Conservation (phyloP, 2,113 vertebrate species). For the Myrmecophaga tridactyla region DNA sequence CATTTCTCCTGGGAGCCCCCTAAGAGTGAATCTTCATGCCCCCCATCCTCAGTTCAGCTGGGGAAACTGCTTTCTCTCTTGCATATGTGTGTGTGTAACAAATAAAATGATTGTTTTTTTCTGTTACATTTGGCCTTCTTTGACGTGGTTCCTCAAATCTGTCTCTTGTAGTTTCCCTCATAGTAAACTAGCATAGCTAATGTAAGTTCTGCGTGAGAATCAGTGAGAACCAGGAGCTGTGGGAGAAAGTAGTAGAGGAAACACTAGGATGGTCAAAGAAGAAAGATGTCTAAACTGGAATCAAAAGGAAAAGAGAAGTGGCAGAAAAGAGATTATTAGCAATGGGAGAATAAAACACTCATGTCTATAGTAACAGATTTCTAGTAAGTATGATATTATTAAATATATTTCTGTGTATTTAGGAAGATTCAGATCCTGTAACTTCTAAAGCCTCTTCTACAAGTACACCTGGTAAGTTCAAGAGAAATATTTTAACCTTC, state of each 20-base stretch:
- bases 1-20: not conserved
- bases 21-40: not conserved
- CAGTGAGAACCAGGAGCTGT: accelerated
- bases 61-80: not conserved
- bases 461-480: constrained; percentile 94
- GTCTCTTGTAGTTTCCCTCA: accelerated
- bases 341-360: not conserved
- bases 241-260: too few species aligned
- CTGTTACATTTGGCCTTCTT: not conserved
- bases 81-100: not conserved
- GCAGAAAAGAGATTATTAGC: not conserved
- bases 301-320: not conserved
- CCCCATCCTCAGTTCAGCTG: not conserved
- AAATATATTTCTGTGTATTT: constrained; percentile 57
- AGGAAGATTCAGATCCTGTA: constrained; percentile 94
- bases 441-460: constrained; percentile 92
- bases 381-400: not conserved
- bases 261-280: not conserved
- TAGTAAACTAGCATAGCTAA: not conserved
- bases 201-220: not conserved
- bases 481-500: not conserved
- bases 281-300: too few species aligned
- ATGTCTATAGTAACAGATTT: not conserved
- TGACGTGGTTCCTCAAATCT: not conserved
- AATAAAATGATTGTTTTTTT: not conserved